phyloP scores from a whole-genome alignment of 1,140 invertebrate genomes.

The Drosophila elegans region DNA sequence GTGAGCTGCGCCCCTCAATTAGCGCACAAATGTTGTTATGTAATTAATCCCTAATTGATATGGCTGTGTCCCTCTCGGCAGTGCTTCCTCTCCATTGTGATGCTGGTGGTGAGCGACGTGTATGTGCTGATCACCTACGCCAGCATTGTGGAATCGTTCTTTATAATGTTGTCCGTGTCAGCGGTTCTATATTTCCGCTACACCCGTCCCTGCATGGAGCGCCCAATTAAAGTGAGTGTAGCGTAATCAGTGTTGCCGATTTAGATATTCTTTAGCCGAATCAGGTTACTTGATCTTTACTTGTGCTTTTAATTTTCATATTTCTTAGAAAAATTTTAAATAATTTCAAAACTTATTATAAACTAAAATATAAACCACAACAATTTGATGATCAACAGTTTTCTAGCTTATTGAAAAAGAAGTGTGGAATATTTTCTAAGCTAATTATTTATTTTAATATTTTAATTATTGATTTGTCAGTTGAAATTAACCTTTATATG shows the following conservation, averaged over 20 bases:
- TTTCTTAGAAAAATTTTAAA: too few relatives aligned
- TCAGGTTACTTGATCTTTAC: too few relatives aligned
- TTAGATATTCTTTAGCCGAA: not conserved
- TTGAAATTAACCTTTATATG: not conserved
- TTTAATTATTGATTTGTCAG: not conserved
- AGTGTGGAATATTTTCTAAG: too few relatives aligned
- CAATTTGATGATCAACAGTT: too few relatives aligned
- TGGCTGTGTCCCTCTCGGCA: constrained; percentile 71
- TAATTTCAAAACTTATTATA: too few relatives aligned
- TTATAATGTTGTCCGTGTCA: constrained; percentile 94
- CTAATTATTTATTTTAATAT: too few relatives aligned
- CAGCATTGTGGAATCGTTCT: constrained; percentile 96
- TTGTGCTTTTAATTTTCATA: too few relatives aligned
- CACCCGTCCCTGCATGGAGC: constrained; percentile 90
- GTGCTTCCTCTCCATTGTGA: constrained; percentile 93
- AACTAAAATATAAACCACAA: too few relatives aligned
- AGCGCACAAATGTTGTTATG: constrained; percentile 52
- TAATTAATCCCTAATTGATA: constrained; percentile 58
- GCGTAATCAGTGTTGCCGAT: not conserved
- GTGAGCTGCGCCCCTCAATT: constrained; percentile 86
- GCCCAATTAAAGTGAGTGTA: constrained; percentile 93
- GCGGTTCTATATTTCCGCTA: constrained; percentile 94
- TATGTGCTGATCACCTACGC: constrained; percentile 97
- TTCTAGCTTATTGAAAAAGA: too few relatives aligned
- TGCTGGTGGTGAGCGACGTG: constrained; percentile 94